These are phyloP conservation scores for Morpho deidamia DNA, from an alignment of 2,888 invertebrate genomes.

Conservation along the genomic window DNA sequence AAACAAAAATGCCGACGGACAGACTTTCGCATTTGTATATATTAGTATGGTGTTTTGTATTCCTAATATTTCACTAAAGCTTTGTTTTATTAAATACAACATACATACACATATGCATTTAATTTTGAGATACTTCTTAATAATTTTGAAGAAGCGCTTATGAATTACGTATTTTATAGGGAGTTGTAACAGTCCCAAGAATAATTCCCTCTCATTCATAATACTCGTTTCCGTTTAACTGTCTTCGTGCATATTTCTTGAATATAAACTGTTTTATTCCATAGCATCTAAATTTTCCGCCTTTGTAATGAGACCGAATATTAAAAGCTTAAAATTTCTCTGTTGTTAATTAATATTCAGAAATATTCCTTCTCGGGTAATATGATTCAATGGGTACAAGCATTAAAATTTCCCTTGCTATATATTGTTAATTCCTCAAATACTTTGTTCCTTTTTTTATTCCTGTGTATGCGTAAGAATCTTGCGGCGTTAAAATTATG, in stretches of 20 bases:
- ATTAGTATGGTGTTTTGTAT: too few relatives aligned
- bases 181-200: constrained; percentile 1
- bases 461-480: too few relatives aligned
- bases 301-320: not conserved
- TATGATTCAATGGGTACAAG: too few relatives aligned
- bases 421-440: too few relatives aligned
- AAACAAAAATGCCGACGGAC: too few relatives aligned
- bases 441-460: too few relatives aligned
- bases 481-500: too few relatives aligned
- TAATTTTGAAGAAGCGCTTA: constrained; percentile 1
- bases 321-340: not conserved
- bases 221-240: constrained; percentile 3
- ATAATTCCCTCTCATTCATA: constrained; percentile 3
- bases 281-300: not conserved
- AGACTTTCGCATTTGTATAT: too few relatives aligned
- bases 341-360: not conserved
- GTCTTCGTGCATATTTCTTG: constrained; percentile 6
- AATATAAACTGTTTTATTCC: constrained; percentile 4
- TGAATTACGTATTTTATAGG: constrained; percentile 2
- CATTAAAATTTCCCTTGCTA: too few relatives aligned
- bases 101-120: not conserved
- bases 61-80: too few relatives aligned
- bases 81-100: not conserved
- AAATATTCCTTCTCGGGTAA: too few relatives aligned
- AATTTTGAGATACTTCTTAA: not conserved